Percentiles rank a stretch among this genome's conserved stretches.
Conservation (phyloP, 2,888 invertebrate genomes). For the Acanthosepion esculentum region DNA sequence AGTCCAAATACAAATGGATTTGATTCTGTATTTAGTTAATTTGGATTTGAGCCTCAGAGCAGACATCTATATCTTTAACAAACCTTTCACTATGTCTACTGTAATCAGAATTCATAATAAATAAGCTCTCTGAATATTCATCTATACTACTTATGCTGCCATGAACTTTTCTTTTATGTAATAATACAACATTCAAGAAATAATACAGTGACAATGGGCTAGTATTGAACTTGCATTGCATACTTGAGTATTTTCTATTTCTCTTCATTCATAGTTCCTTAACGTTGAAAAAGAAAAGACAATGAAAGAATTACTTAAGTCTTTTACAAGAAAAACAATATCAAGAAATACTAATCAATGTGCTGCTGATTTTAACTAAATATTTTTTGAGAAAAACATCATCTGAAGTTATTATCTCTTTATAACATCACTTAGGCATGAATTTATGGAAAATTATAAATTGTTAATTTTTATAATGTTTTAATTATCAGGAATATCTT, state of each 20-base stretch:
- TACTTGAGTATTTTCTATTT: neutral
- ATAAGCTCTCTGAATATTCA: neutral
- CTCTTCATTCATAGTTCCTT: neutral
- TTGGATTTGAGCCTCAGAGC: neutral
- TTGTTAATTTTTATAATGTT: neutral
- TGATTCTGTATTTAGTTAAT: neutral
- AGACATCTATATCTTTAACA: neutral
- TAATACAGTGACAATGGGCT: neutral
- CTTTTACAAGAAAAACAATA: neutral
- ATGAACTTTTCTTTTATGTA: neutral
- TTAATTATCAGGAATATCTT: neutral
- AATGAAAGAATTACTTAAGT: neutral
- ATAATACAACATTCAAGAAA: too few species aligned
- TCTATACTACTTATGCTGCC: neutral
- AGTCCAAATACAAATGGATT: neutral
- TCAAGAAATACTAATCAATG: neutral
- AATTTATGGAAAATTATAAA: too few species aligned
- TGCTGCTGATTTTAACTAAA: neutral
- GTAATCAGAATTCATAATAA: neutral
- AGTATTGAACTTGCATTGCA: neutral
- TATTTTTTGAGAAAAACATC: too few species aligned
- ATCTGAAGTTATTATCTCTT: too few species aligned
- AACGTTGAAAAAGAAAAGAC: neutral
- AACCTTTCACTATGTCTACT: neutral
- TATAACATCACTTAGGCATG: too few species aligned